phyloP scores from a whole-genome alignment of 2,113 vertebrate species.

The Athene cunicularia region DNA sequence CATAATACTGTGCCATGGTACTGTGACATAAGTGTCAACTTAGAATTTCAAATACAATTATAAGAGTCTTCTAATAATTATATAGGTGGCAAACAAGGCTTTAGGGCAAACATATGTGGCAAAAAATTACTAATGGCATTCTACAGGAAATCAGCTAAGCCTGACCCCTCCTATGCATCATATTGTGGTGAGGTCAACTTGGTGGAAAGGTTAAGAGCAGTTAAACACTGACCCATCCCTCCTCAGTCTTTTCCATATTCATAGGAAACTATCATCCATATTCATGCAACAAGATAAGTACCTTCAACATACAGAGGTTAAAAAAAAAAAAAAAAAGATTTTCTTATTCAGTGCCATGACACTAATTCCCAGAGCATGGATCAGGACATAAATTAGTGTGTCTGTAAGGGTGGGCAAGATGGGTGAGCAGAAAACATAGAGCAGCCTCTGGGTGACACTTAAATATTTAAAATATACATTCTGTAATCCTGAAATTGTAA shows the following conservation, averaged over 20 bases:
- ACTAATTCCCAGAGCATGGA: conserved; percentile 48
- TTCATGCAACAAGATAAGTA: conserved; percentile 71
- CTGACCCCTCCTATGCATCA: conserved; percentile 58
- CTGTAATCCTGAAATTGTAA: background rate
- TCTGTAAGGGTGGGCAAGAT: background rate
- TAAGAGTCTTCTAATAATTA: conserved; percentile 80
- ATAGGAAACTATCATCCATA: conserved; percentile 68
- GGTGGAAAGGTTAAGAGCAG: conserved; percentile 69
- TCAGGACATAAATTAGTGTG: conserved; percentile 38
- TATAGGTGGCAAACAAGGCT: conserved; percentile 75
- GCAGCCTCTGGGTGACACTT: background rate
- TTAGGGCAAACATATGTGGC: conserved; percentile 64
- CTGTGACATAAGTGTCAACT: conserved; percentile 70
- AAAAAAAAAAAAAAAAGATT: conserved; percentile 39
- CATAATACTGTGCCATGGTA: conserved; percentile 49
- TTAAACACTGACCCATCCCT: conserved; percentile 69
- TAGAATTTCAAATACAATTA: conserved; percentile 81
- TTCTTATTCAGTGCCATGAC: conserved; percentile 48
- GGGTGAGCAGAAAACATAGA: background rate
- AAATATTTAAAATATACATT: background rate
- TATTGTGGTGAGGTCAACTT: conserved; percentile 17
- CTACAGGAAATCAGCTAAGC: conserved; percentile 53
- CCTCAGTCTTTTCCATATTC: conserved; percentile 77
- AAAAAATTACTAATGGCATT: conserved; percentile 75
- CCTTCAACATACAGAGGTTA: conserved; percentile 66